A percentile compares a stretch with the other conserved stretches of the same genome.
Conservation (phyloP, 2,113 vertebrate species). For the Antechinus flavipes region DNA sequence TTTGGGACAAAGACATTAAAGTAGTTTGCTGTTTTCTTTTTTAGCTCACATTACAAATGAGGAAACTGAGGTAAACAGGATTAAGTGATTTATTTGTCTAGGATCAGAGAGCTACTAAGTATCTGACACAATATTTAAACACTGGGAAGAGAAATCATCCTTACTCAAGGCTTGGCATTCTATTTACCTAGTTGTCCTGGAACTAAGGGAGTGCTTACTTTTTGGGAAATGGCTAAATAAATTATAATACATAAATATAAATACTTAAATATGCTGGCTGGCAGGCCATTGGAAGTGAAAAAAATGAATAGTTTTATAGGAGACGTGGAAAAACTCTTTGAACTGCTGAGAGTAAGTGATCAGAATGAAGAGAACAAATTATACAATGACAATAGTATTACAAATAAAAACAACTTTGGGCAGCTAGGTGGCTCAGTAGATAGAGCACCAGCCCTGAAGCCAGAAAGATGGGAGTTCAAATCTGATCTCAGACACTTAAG, state of each 20-base stretch:
- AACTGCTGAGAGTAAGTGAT: not conserved
- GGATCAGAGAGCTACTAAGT: not conserved
- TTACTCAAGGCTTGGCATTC: too few relatives aligned
- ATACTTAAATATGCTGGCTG: not conserved
- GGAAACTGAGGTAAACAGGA: not conserved
- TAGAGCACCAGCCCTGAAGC: too few relatives aligned
- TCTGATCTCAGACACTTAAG: too few relatives aligned
- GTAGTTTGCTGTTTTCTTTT: not conserved
- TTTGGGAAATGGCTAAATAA: not conserved
- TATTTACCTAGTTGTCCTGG: not conserved
- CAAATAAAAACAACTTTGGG: not conserved
- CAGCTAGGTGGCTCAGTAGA: too few relatives aligned
- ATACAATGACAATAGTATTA: not conserved
- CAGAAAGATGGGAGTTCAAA: too few relatives aligned
- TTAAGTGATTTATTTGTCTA: not conserved
- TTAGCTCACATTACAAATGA: not conserved
- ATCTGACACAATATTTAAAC: not conserved
- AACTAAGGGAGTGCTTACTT: not conserved
- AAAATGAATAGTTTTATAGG: not conserved
- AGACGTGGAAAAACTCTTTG: not conserved
- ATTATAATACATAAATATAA: not conserved
- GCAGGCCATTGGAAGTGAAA: not conserved
- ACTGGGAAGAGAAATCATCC: not conserved
- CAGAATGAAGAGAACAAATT: not conserved
- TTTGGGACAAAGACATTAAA: not conserved